A percentile compares a stretch with the other conserved stretches of the same genome.
phyloP scores from a whole-genome alignment of 92 coral and sea anemone species.

The Porites lobata region DNA sequence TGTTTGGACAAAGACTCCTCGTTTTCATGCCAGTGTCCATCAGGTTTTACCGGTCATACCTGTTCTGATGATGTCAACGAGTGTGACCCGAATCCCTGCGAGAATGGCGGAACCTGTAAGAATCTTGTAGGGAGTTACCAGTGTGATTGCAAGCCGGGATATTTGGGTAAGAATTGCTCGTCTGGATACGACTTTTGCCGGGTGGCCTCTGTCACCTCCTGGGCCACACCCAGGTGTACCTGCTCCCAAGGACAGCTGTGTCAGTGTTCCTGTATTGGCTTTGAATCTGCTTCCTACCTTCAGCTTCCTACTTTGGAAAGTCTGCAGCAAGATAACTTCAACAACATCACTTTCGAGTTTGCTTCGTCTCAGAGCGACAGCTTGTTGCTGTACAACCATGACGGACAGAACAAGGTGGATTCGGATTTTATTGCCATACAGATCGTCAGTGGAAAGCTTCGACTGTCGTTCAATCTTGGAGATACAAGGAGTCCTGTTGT shows the following conservation, averaged over 20 bases:
- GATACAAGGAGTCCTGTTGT: constrained; percentile 59
- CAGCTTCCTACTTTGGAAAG: constrained; percentile 81
- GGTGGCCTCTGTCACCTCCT: constrained; percentile 72
- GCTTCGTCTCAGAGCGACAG: constrained; percentile 79
- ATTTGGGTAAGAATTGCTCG: constrained; percentile 87
- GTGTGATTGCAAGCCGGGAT: constrained; percentile 86
- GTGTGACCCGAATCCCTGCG: constrained; percentile 81
- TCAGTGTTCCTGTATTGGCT: constrained; percentile 89
- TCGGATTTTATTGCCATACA: constrained; percentile 92
- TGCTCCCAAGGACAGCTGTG: constrained; percentile 88
- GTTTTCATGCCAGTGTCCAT: constrained; percentile 76
- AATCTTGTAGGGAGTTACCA: constrained; percentile 77
- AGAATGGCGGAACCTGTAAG: constrained; percentile 81
- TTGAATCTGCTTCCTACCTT: constrained; percentile 84
- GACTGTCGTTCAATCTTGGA: constrained; percentile 94
- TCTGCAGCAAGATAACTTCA: constrained; percentile 65
- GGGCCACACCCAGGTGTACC: constrained; percentile 76
- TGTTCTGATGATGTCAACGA: constrained; percentile 81
- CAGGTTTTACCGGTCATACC: constrained; percentile 81
- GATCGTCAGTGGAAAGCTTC: constrained; percentile 76
- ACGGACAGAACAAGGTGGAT: constrained; percentile 60
- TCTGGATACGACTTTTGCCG: constrained; percentile 81
- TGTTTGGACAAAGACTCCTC: constrained; percentile 66
- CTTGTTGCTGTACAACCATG: constrained; percentile 81
- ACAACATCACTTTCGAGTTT: constrained; percentile 87